Evolutionary conservation across 2,797 vertebrate genomes (phyloP), one percentile per base, ranked within the genome.

Genomic region (Netta rufina): DNA sequence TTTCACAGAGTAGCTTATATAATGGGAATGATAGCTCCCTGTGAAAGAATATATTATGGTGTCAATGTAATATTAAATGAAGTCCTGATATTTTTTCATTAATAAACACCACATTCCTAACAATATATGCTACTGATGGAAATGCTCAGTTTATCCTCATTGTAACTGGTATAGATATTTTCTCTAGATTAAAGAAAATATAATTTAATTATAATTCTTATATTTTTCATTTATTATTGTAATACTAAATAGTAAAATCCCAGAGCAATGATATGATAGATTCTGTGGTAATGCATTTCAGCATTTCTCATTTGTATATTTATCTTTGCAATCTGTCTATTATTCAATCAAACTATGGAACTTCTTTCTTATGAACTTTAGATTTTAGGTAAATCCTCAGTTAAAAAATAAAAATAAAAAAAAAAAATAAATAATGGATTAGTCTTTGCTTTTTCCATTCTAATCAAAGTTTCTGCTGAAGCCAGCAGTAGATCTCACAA

Each of bases 121-220:
- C 4, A 84, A 25, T 36, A 79, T 61, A 83, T 28, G 57, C 41
- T 71, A 54, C 49, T 90, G 22, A 72, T 20, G 56, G 45, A 94
- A 90, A 81, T 71, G 5, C 6, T 92, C 24, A 43, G 22, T 69
- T 92, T 85, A 45, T 28, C 75, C 30, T 94, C 49, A 76, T 80
- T 92, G 77, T 60, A 87, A 91, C 62, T 69, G n/a, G 85, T 79
- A 19, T n/a, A 67, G n/a, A 12, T 87, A 4, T 80, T 95, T 89
- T 71, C 15, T 77, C 21, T 38, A 65, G 24, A 30, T n/a, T 21
- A 91, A 78, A 85, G 43, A 76, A 79, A 85, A 72, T 36, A 7
- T 13, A 62, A 8, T 58, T 91, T 36, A 43, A 82, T 84, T 65
- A 5, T 32, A 61, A 74, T n/a, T 65, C 43, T 62, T 41, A 49